Percentiles rank a stretch among this genome's conserved stretches.
phyloP scores from a whole-genome alignment of 2,113 vertebrate species.

The Oryzias melastigma region DNA sequence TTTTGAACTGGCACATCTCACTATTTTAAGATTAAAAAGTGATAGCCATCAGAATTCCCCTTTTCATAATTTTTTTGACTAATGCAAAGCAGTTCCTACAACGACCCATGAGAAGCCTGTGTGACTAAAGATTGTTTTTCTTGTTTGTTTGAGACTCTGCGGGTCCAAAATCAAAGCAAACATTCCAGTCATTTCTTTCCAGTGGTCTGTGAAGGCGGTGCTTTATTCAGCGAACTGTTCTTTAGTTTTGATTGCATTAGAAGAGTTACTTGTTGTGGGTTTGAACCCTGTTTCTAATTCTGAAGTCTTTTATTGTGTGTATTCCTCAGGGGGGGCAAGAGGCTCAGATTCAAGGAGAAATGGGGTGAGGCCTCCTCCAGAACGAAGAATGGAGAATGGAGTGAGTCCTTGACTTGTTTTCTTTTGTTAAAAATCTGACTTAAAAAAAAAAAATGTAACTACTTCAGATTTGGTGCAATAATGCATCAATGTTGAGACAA shows the following conservation, averaged over 20 bases:
- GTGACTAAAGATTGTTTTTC: conserved; percentile 1
- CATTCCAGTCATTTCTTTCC: conserved; percentile 40
- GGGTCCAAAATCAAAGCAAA: conserved; percentile 9
- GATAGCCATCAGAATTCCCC: too few relatives aligned
- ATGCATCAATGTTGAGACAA: too few relatives aligned
- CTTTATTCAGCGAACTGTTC: conserved; percentile 11
- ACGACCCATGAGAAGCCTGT: not conserved
- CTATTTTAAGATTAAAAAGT: conserved; percentile 61
- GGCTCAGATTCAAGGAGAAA: conserved; percentile 87
- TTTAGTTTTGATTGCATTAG: conserved; percentile 1
- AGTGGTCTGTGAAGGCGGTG: conserved; percentile 10
- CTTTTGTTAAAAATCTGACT: conserved; percentile 2
- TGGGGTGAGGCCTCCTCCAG: conserved; percentile 83
- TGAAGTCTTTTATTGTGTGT: conserved; percentile 36
- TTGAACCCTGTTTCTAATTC: not conserved
- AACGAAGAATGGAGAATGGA: conserved; percentile 91
- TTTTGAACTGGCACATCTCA: conserved; percentile 20
- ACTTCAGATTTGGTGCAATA: too few relatives aligned
- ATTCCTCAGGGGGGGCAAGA: conserved; percentile 77
- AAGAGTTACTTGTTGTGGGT: not conserved
- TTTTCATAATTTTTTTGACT: conserved; percentile 3
- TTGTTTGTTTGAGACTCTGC: conserved; percentile 22
- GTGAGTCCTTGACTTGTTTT: conserved; percentile 73
- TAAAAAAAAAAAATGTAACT: too few relatives aligned
- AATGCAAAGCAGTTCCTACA: conserved; percentile 10